These are phyloP conservation scores for Bombylius major DNA, from an alignment of 2,888 invertebrate genomes.

Conservation along the genomic window DNA sequence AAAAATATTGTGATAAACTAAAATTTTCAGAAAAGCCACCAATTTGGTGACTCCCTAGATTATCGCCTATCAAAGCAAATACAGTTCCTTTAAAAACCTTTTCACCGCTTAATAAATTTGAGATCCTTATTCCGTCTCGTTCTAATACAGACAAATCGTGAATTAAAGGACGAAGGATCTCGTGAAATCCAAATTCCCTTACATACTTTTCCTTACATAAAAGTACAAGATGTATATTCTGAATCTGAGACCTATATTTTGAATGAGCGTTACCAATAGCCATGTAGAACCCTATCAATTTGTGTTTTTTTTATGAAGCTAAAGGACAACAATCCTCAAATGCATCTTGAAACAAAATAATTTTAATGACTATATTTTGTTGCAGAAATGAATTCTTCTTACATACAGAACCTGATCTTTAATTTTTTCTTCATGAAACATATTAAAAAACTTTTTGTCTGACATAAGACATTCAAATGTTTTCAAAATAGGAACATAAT, in stretches of 20 bases:
- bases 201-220: not conserved
- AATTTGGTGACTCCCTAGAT: slow-evolving; percentile 6
- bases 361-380: not conserved
- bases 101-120: not conserved
- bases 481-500: not conserved
- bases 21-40: slow-evolving; percentile 7
- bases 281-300: not conserved
- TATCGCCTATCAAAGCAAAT: slow-evolving; percentile 3
- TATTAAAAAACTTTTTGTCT: not conserved
- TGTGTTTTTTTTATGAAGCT: not conserved
- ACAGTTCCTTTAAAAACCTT: not conserved
- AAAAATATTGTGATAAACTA: slow-evolving; percentile 4
- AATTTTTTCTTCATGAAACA: not conserved
- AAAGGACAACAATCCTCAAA: not conserved
- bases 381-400: not conserved
- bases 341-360: not conserved
- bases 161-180: not conserved
- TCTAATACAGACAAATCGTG: not conserved
- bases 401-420: not conserved
- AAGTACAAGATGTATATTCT: not conserved
- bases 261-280: not conserved
- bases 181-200: not conserved
- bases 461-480: not conserved
- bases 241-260: not conserved
- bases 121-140: not conserved